Evolutionary conservation across 1,140 invertebrate species (phyloP).

Genomic region (Ectropis grisescens): DNA sequence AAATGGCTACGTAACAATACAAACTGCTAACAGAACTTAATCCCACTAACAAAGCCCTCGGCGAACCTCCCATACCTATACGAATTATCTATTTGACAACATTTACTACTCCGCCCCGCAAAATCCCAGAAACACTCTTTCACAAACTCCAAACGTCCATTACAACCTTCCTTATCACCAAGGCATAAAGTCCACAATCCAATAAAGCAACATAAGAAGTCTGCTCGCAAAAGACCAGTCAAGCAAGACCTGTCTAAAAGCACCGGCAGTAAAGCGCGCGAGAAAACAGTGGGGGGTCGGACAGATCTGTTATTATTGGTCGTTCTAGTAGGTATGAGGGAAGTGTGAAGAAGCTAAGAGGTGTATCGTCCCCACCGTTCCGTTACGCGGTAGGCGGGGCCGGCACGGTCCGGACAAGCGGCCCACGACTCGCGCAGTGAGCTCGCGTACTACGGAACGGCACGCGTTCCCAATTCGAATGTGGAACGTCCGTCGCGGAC

Average conservation of each 20-base stretch:
- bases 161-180: constrained; percentile 2
- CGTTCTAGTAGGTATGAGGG: constrained; percentile 49
- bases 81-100: constrained; percentile 20
- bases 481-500: constrained; percentile 2
- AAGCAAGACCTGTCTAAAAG: neutral
- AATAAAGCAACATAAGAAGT: too few relatives aligned
- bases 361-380: constrained; percentile 54
- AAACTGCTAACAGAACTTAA: too few relatives aligned
- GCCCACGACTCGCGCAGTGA: constrained; percentile 43
- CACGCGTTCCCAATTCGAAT: constrained; percentile 23
- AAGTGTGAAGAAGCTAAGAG: constrained; percentile 62
- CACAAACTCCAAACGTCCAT: constrained; percentile 2
- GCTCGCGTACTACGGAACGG: constrained; percentile 33
- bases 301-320: constrained; percentile 21
- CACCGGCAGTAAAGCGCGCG: neutral
- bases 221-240: constrained; percentile 1
- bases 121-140: constrained; percentile 15
- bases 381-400: constrained; percentile 46
- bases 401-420: constrained; percentile 45
- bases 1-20: too few relatives aligned
- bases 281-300: constrained; percentile 10
- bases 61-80: constrained; percentile 2
- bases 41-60: too few relatives aligned
- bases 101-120: constrained; percentile 19
- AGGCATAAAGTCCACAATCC: constrained; percentile 7